These are phyloP conservation scores for Pemphigus obesinymphae DNA, from an alignment of 1,140 invertebrate species.

Conservation along the genomic window DNA sequence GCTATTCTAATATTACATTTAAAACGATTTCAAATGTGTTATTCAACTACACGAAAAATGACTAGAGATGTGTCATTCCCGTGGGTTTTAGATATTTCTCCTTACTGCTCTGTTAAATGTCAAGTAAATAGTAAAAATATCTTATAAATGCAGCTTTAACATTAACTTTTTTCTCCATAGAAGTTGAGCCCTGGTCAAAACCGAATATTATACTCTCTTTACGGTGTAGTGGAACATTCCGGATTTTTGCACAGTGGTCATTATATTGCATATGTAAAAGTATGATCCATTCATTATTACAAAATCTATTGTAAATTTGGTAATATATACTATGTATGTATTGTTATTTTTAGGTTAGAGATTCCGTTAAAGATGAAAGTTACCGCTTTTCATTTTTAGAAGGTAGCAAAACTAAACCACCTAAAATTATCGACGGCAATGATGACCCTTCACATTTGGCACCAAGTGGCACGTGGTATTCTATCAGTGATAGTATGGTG, in stretches of 20 bases:
- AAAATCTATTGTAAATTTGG: slow-evolving; percentile 49
- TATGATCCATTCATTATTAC: slow-evolving; percentile 48
- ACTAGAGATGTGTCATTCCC: slow-evolving; percentile 84
- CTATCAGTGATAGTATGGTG: slow-evolving; percentile 83
- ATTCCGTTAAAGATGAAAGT: slow-evolving; percentile 35
- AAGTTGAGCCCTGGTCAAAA: slow-evolving; percentile 52
- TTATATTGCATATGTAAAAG: slow-evolving; percentile 92
- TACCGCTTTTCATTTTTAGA: slow-evolving; percentile 36
- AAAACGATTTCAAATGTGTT: slow-evolving; percentile 78
- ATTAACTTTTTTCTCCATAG: not conserved
- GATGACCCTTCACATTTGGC: slow-evolving; percentile 26
- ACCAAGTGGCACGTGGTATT: slow-evolving; percentile 75
- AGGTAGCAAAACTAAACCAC: slow-evolving; percentile 3
- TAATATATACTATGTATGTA: not conserved
- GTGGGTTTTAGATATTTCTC: slow-evolving; percentile 77
- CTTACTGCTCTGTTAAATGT: slow-evolving; percentile 78
- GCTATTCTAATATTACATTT: slow-evolving; percentile 90
- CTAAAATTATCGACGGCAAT: slow-evolving; percentile 19
- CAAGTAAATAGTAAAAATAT: slow-evolving; percentile 52
- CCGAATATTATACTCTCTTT: slow-evolving; percentile 80
- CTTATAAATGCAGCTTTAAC: not conserved
- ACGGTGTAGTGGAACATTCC: slow-evolving; percentile 91
- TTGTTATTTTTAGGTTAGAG: slow-evolving; percentile 20
- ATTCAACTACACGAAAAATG: slow-evolving; percentile 68
- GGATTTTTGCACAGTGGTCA: slow-evolving; percentile 87